Base-by-base conservation (phyloP, 2,888 invertebrate genomes). In the Brachyptera putata region DNA sequence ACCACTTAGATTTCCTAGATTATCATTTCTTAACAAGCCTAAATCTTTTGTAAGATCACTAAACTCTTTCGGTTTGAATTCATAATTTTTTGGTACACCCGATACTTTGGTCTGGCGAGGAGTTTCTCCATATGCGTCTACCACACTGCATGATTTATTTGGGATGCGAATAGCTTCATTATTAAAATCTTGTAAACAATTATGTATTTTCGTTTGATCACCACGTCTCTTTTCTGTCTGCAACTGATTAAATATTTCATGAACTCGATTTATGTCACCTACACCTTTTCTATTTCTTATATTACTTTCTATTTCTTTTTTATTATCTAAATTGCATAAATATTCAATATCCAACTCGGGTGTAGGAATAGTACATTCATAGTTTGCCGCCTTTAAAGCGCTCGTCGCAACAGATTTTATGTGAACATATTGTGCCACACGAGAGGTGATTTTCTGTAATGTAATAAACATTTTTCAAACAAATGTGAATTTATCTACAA, bases 1-100 rank as follows among this genome's bases (percentile, higher is more conserved):
- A 0, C 94, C 94, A 66, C 86, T 83, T 56, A 89, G 80, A 66
- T 86, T 82, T 0, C 91, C 89, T 34, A 93, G 74, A 70, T 86
- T 83, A 53, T 87, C 85, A 61, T 83, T 87, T 69, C 87, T 81
- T 66, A 87, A 76, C 30, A 87, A 72, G 69, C 85, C 84, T 18
- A 88, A 74, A 14, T 79, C 74, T 64, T 83, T 82, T 3, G 81
- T 77, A 62, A 91, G 79, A 64, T 85, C 82, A 68, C 83, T 79
- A 69, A 91, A 89, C 66, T 86, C 82, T 63, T 80, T 71, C 0
- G 82, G 79, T 61, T 75, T 69, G 66, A 70, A 72, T 14, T 71
- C 68, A 70, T 80, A 84, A 53, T 75, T 68, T 64, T 72, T 75
- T 66, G 80, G 79, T 1, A 74, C 60, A 46, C 84, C 85, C 58